A percentile compares a stretch with the other conserved stretches of the same genome.
Evolutionary conservation across 2,797 vertebrate species (phyloP).

Genomic region (Chelon auratus): DNA sequence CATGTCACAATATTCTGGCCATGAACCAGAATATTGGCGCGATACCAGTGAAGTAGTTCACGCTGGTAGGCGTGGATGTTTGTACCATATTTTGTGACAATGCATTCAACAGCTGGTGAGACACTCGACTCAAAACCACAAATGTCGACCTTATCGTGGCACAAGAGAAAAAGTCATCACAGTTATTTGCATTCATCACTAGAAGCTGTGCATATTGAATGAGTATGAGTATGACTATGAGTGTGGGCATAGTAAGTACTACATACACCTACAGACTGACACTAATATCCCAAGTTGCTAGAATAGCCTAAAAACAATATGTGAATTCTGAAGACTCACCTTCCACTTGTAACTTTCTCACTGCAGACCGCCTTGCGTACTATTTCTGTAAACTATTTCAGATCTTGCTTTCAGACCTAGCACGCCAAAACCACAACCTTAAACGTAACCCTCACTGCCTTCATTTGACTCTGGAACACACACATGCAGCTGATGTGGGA

Average conservation of each 20-base stretch:
- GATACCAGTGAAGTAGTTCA: background rate
- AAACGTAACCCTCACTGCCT: slow-evolving; percentile 7
- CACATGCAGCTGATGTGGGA: background rate
- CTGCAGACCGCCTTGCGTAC: background rate
- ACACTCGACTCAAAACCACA: background rate
- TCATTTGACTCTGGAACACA: slow-evolving; percentile 5
- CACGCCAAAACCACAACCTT: slow-evolving; percentile 29
- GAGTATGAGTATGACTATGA: too few species aligned
- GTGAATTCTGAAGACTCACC: background rate
- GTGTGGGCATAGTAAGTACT: too few species aligned
- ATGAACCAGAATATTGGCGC: background rate
- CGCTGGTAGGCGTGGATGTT: background rate
- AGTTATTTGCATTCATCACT: too few species aligned
- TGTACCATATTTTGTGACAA: background rate
- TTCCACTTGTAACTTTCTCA: background rate
- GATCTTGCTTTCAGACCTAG: background rate
- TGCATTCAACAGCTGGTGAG: background rate
- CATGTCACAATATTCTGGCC: too few species aligned
- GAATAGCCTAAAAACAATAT: too few species aligned
- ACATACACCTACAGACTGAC: too few species aligned
- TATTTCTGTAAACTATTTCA: background rate
- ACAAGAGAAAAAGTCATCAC: background rate
- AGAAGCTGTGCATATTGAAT: too few species aligned
- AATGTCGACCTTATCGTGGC: background rate
- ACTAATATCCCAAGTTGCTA: too few species aligned